These are phyloP conservation scores for Augiades crinisus DNA, from an alignment of 2,888 invertebrate genomes.

Conservation along the genomic window DNA sequence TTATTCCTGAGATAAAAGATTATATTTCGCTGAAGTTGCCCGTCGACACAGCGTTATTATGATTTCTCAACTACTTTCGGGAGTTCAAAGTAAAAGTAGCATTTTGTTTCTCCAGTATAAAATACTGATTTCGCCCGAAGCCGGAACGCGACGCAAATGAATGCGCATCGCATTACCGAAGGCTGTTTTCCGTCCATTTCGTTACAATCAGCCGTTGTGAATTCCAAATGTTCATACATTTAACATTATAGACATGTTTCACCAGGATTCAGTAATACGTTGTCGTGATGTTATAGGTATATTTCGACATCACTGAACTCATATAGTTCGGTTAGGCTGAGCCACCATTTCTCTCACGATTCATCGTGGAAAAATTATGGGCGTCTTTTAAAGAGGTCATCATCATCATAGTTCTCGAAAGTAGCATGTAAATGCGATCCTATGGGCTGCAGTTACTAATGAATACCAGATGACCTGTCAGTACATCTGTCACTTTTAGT, in stretches of 20 bases:
- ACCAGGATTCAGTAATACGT: no score
- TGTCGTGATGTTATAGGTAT: neutral
- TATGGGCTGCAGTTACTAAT: no score
- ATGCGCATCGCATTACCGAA: conserved; percentile 19
- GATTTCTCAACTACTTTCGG: neutral
- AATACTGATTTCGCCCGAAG: conserved; percentile 1
- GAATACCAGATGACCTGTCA: no score
- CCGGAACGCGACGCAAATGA: neutral
- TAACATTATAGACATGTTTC: neutral
- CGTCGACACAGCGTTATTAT: no score
- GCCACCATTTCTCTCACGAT: no score
- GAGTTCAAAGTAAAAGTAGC: neutral
- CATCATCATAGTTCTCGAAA: no score
- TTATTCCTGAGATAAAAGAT: no score
- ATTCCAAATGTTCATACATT: conserved; percentile 7
- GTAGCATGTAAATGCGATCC: no score
- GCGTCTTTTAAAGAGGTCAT: neutral
- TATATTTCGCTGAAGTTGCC: neutral
- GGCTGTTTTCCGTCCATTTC: conserved; percentile 7
- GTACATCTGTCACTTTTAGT: no score
- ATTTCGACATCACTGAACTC: neutral
- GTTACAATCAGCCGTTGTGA: conserved; percentile 11
- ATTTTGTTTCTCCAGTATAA: conserved; percentile 1
- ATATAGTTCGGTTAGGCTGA: no score
- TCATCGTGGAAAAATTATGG: no score